Base-by-base conservation (phyloP, 2,888 invertebrate species). In the Watsonalla binaria region DNA sequence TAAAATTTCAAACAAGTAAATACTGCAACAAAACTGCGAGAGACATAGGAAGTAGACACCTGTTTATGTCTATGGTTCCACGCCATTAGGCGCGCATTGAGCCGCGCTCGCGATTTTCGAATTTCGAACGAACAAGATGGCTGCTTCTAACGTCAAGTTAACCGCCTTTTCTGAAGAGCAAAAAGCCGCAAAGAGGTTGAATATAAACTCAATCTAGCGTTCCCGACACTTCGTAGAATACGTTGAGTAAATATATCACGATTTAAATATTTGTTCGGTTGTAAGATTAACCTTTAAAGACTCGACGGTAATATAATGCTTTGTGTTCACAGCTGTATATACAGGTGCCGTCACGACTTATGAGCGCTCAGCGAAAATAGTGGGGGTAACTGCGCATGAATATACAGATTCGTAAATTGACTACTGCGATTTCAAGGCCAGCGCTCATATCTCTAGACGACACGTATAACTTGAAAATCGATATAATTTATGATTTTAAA, bases 31-130 rank as follows among this genome's bases (percentile, higher is more conserved):
- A 55, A 55, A 55, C 54, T 53, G 54, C 56, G 35, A 46, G 33
- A n/a, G 42, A 13, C 33, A 37, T 54, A 55, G 52, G 67, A 70
- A 68, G 63, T 61, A 56, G 60, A 76, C 81, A 84, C 78, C 84
- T 84, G 82, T 81, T 80, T 86, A 83, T 24, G 82, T 84, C 85
- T 86, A 84, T 84, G 77, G 79, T 81, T 84, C 83, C 86, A 71
- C 75, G 75, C 76, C 88, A 88, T 88, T 84, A 82, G 66, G 71
- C 76, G 74, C 78, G 70, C 78, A 80, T 78, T 84, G 76, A 82
- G 72, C 71, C 75, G 84, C 72, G 78, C 77, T 68, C 73, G 78
- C 78, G 78, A 80, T 83, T 83, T 85, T 86, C 75, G 76, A 82
- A 82, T 77, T 84, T 80, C 75, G 81, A 83, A 84, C 80, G 68